Evolutionary conservation across 2,888 invertebrate genomes (phyloP).

Genomic region (Acanthoscelides obtectus): DNA sequence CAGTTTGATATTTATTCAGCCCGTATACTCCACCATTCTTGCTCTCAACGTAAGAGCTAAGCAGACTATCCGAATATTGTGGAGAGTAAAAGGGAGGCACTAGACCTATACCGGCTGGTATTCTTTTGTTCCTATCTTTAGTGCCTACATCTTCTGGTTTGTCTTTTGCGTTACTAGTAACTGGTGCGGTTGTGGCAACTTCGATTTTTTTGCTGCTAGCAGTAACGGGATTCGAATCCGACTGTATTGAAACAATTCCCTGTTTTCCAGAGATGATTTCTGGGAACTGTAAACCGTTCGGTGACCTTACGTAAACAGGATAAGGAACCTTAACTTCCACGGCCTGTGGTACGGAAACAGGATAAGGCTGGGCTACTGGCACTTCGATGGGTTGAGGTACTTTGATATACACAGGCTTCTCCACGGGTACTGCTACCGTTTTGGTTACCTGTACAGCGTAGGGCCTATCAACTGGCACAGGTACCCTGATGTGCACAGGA

Average conservation of each 20-base stretch:
- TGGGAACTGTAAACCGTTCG: background rate
- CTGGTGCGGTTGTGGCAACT: background rate
- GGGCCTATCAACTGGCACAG: constrained; percentile 31
- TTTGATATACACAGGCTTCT: constrained; percentile 24
- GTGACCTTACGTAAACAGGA: constrained; percentile 13
- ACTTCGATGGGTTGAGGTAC: constrained; percentile 27
- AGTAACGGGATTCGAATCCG: background rate
- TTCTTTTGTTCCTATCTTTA: background rate
- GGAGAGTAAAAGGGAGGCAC: background rate
- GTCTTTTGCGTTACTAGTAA: background rate
- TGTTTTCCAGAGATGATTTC: background rate
- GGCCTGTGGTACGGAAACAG: constrained; percentile 28
- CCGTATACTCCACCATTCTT: background rate
- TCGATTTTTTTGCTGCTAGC: background rate
- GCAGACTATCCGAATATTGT: background rate
- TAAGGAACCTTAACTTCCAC: constrained; percentile 28
- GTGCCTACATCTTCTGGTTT: background rate
- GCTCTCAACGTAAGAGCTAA: constrained; percentile 2
- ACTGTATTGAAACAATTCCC: background rate
- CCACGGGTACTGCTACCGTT: constrained; percentile 25
- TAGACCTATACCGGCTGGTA: constrained; percentile 2
- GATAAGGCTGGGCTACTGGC: constrained; percentile 28
- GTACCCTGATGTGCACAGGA: constrained; percentile 25
- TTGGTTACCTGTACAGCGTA: constrained; percentile 27
- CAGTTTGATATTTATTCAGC: constrained; percentile 2